Conservation (phyloP, 53 echinoderm and acorn worm species). For the Paelopatides confundens region DNA sequence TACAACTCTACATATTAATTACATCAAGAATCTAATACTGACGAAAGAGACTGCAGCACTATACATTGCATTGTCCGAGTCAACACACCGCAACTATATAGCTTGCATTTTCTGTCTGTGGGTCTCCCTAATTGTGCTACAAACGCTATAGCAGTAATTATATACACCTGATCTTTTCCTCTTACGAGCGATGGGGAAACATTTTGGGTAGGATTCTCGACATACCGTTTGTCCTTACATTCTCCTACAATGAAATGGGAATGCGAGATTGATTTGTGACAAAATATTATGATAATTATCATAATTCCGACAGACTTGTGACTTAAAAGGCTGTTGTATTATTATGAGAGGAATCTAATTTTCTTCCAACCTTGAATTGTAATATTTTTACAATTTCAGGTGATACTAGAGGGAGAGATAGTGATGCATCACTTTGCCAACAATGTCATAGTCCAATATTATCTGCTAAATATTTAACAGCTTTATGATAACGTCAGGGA, state of each 20-base stretch:
- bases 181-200: not conserved
- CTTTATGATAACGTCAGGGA: slow-evolving; percentile 10
- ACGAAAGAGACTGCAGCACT: not conserved
- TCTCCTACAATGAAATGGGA: not conserved
- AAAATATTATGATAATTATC: slow-evolving; percentile 26
- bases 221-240: slow-evolving; percentile 31
- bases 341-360: slow-evolving; percentile 2
- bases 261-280: slow-evolving; percentile 21
- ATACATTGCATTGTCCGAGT: slow-evolving; percentile 6
- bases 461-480: slow-evolving; percentile 36
- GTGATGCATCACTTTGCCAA: slow-evolving; percentile 40
- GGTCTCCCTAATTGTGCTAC: slow-evolving; percentile 26
- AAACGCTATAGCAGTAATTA: slow-evolving; percentile 33
- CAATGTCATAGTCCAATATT: slow-evolving; percentile 2
- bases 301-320: slow-evolving; percentile 7
- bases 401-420: not conserved
- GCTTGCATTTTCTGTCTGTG: not conserved
- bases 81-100: not conserved
- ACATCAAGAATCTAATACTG: slow-evolving; percentile 39
- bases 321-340: slow-evolving; percentile 14
- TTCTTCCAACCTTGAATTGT: slow-evolving; percentile 40
- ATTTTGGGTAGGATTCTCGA: slow-evolving; percentile 22
- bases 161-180: slow-evolving; percentile 36
- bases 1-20: slow-evolving; percentile 43
- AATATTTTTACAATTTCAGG: slow-evolving; percentile 11